Percentiles rank a stretch among this genome's conserved stretches.
Conservation (phyloP, 2,797 vertebrate species). For the Gymnoscopelus braueri region DNA sequence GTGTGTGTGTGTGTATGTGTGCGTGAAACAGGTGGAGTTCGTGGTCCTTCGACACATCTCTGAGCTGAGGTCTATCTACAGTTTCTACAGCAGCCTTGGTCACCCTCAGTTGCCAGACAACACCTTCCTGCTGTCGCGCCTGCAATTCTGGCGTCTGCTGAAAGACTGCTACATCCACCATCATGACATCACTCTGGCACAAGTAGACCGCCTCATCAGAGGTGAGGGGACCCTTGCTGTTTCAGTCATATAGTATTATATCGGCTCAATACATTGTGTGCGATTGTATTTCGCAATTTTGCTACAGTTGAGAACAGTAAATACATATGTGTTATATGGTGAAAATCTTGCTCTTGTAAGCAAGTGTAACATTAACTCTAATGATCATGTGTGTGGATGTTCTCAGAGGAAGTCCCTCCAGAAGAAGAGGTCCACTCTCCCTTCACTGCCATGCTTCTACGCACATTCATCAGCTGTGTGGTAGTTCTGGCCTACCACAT, state of each 20-base stretch:
- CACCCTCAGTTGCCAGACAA: constrained; percentile 73
- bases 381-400: neutral
- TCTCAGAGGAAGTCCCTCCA: constrained; percentile 48
- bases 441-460: constrained; percentile 78
- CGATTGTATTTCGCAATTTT: no score
- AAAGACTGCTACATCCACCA: constrained; percentile 89
- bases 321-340: no score
- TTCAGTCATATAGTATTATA: no score
- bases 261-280: no score
- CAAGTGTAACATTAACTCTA: neutral
- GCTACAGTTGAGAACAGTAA: no score
- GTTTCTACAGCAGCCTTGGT: constrained; percentile 89
- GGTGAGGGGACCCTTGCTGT: constrained; percentile 64
- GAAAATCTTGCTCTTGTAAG: neutral
- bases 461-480: constrained; percentile 83
- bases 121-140: constrained; percentile 81
- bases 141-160: constrained; percentile 92
- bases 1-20: constrained; percentile 4
- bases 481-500: constrained; percentile 84
- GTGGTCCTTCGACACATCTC: constrained; percentile 80
- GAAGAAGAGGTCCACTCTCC: constrained; percentile 82
- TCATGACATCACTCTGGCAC: constrained; percentile 78
- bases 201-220: constrained; percentile 80
- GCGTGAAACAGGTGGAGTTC: constrained; percentile 82
- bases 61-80: constrained; percentile 84